Percentiles rank a stretch among this genome's conserved stretches.
Conservation (phyloP, 2,113 vertebrate genomes). For the Oncorhynchus nerka region DNA sequence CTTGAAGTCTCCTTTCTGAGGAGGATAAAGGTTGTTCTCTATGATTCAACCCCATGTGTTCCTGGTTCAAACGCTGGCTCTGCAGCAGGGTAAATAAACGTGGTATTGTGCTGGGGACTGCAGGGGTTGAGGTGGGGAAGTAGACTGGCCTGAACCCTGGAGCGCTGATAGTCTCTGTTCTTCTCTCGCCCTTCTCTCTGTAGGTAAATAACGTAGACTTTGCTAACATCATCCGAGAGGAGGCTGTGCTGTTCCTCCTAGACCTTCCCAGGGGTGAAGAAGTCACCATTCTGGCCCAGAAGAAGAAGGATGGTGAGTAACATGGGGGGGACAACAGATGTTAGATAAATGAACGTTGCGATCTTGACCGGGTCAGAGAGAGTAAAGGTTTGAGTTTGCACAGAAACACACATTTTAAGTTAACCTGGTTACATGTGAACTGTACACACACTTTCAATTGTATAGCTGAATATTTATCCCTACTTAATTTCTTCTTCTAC, state of each 20-base stretch:
- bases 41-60: slow-evolving; percentile 62
- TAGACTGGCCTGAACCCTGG: slow-evolving; percentile 9
- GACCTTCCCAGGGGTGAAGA: slow-evolving; percentile 96
- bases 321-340: neutral
- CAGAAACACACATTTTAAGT: too few species aligned
- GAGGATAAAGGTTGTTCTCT: slow-evolving; percentile 64
- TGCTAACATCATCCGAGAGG: slow-evolving; percentile 97
- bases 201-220: slow-evolving; percentile 99
- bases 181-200: neutral
- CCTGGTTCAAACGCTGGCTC: slow-evolving; percentile 51
- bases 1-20: slow-evolving; percentile 55
- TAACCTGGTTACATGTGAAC: too few species aligned
- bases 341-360: slow-evolving; percentile 35
- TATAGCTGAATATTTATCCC: neutral
- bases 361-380: slow-evolving; percentile 64
- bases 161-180: neutral
- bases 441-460: neutral
- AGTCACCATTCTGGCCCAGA: slow-evolving; percentile 96
- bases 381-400: slow-evolving; percentile 58
- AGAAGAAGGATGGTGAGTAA: slow-evolving; percentile 93
- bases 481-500: neutral
- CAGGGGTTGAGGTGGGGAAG: slow-evolving; percentile 40
- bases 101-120: slow-evolving; percentile 60
- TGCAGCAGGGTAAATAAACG: slow-evolving; percentile 70
- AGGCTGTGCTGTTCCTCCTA: slow-evolving; percentile 94